These are phyloP conservation scores for Amphiura filiformis DNA, from an alignment of 35 echinoderm and acorn worm genomes.

Conservation along the genomic window DNA sequence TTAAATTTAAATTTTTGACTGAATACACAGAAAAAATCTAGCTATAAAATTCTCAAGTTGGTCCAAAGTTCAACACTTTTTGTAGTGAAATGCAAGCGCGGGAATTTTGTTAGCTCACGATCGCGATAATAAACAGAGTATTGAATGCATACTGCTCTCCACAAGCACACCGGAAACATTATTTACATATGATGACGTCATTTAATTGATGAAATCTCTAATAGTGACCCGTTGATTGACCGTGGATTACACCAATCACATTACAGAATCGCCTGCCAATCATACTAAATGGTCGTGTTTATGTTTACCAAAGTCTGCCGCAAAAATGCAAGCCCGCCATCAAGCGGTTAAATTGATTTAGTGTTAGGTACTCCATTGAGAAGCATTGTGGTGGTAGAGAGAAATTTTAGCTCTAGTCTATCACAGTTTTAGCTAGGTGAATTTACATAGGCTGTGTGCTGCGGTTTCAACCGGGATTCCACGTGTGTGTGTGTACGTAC, in stretches of 20 bases:
- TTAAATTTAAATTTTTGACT: too few relatives aligned
- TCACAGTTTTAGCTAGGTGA: neutral
- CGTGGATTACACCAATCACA: conserved; percentile 14
- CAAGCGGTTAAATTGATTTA: neutral
- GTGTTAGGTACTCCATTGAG: neutral
- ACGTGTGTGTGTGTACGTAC: conserved; percentile 10
- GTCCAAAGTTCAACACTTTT: neutral
- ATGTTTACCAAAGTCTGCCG: conserved; percentile 16
- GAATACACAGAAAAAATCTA: too few relatives aligned
- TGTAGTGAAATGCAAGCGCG: neutral
- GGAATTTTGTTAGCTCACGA: conserved; percentile 3
- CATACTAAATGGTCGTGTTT: neutral
- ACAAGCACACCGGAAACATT: neutral
- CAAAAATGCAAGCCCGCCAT: neutral
- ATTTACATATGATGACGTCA: conserved; percentile 12
- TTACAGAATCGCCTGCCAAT: conserved; percentile 15
- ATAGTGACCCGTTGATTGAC: conserved; percentile 12
- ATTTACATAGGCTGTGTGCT: conserved; percentile 3
- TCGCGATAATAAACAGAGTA: neutral
- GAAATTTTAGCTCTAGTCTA: neutral
- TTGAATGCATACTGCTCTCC: neutral
- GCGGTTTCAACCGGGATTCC: neutral
- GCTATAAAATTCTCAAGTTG: too few relatives aligned
- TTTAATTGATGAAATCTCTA: neutral
- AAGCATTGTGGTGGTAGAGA: neutral